Evolutionary conservation across 2,797 vertebrate species (phyloP), one percentile per base, ranked within the genome.

Genomic region (Caiman crocodilus): DNA sequence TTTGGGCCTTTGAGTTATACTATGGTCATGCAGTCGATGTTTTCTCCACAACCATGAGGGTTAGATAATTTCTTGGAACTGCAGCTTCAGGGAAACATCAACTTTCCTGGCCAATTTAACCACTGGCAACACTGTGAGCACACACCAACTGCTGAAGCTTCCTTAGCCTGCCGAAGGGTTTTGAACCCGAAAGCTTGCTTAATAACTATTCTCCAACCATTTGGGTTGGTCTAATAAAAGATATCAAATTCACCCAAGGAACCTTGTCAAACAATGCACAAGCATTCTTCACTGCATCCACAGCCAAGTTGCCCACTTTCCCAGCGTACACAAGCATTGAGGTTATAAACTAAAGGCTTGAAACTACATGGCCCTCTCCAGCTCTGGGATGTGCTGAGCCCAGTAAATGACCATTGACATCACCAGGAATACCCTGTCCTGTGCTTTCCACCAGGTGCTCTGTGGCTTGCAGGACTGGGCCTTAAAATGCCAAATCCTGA

Each of bases 11-110:
- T 89, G 42, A 65, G 50, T 91, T 89, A 79, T 20, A 50, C 71
- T 88, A 96, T 96, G 94, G 94, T 96, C 93, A 94, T 84, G 90
- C 90, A 95, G 95, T 92, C 92, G 93, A 87, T 63, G 69, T 90
- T 59, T 96, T 89, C 56, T 60, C 42, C 87, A 92, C 87, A 90
- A 89, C 88, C 90, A 85, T 0, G 1, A 95, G 79, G 71, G 89
- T 65, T 89, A 83, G 76, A 88, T 95, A 90, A 85, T 95, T 95
- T 95, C 30, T 95, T 94, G 42, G 35, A 73, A 25, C 35, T 73
- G 35, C 23, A 3, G 69, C 69, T 89, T 84, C 74, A 95, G 95
- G 89, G 88, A 92, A 89, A 83, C 94, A 23, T 0, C 32, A 88
- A 88, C 85, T 83, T 94, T 89, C 74, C 63, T 90, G 85, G 76